Base-by-base conservation (phyloP, 2,797 vertebrate genomes). In the Pygocentrus nattereri region DNA sequence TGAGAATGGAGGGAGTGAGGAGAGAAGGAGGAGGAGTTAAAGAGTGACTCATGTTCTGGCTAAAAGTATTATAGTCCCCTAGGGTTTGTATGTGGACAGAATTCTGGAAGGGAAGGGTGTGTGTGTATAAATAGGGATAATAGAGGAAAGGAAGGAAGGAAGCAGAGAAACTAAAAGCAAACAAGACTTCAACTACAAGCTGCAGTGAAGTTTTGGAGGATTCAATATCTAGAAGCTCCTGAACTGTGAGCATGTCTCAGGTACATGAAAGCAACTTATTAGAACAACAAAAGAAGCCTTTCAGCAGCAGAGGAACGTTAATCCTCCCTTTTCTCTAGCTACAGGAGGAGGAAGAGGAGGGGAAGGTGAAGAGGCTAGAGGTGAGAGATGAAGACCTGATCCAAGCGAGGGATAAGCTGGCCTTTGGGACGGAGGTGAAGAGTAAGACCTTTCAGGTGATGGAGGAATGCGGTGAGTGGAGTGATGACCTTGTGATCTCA, bases 401-500 rank as follows among this genome's bases (percentile, higher is more conserved):
- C 82, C 94, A 96, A 81, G 94, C 96, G 16, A 96, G 89, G 89
- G 90, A 89, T 85, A 96, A 93, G 30, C 93, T 99, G 76, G 74
- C 92, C 12, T 84, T 82, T 44, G 92, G 94, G 70, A 94, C 93
- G 19, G 91, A 93, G 25, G 91, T 94, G 77, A 98, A 97, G 92
- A 95, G 97, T 88, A 99, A 99, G 93, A 99, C 98, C 0, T 93
- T 97, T 82, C 95, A 98, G 93, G 98, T 99, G 76, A 97, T 99
- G 96, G 93, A 95, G 81, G 94, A 99, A 82, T 99, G 96, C 1
- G 98, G 97, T 99, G 86, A 96, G 97, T 90, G 65, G 34, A 70
- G 12, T 13, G 71, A 41, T 34, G 21, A 64, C 44, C 64, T 23
- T 23, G n/a, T 64, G 16, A 71, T 38, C 31, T 31, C 54, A 56